Evolutionary conservation across 1,140 invertebrate species (phyloP).

Genomic region (Solenopsis invicta): DNA sequence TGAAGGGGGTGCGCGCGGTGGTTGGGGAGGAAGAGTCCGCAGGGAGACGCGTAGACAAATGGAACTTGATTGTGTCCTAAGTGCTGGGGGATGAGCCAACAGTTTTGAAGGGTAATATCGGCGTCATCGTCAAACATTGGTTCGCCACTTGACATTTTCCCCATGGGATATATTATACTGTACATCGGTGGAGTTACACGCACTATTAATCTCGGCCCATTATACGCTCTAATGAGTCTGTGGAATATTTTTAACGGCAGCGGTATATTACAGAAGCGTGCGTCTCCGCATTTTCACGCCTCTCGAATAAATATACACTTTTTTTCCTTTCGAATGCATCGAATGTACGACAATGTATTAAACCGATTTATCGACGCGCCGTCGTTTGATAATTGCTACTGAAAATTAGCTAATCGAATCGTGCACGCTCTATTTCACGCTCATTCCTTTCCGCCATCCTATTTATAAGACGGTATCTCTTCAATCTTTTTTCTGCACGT

Average conservation of each 20-base stretch:
- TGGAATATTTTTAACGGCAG: constrained; percentile 71
- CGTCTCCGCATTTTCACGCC: background rate
- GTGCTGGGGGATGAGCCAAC: constrained; percentile 73
- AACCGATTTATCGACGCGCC: background rate
- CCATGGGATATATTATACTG: constrained; percentile 23
- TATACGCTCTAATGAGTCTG: constrained; percentile 72
- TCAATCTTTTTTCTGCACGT: too few species aligned
- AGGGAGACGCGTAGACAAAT: constrained; percentile 69
- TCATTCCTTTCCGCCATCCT: too few species aligned
- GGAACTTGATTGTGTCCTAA: constrained; percentile 75
- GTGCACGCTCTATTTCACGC: background rate
- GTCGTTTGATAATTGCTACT: background rate
- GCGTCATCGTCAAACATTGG: constrained; percentile 78
- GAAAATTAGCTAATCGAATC: constrained; percentile 29
- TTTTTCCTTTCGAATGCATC: background rate
- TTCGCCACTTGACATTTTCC: constrained; percentile 77
- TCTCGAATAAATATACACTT: background rate
- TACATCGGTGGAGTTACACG: constrained; percentile 63
- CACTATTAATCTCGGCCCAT: constrained; percentile 78
- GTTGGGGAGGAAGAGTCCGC: background rate
- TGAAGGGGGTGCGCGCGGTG: background rate
- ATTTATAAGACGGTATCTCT: too few species aligned
- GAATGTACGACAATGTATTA: background rate
- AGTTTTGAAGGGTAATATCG: constrained; percentile 77
- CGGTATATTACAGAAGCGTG: background rate